A percentile compares a stretch with the other conserved stretches of the same genome.
Conservation (phyloP, 1,140 invertebrate genomes). For the Scaptomyza montana region DNA sequence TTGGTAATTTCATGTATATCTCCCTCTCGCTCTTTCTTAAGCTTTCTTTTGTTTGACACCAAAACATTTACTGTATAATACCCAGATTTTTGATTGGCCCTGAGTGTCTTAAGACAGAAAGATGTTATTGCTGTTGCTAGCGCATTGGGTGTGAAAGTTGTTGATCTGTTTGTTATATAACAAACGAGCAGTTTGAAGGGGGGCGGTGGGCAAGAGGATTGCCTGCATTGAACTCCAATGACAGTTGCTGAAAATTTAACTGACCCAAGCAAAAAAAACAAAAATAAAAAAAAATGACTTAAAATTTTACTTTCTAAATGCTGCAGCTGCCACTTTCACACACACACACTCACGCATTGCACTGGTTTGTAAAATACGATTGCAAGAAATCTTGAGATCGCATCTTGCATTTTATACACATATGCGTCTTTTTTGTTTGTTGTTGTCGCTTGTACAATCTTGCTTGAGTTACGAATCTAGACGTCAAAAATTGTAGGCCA, state of each 20-base stretch:
- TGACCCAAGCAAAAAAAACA: conserved; percentile 64
- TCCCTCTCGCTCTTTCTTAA: conserved; percentile 37
- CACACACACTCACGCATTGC: conserved; percentile 23
- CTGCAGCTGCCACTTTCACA: conserved; percentile 40
- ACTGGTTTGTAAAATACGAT: conserved; percentile 30
- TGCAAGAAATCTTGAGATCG: conserved; percentile 54
- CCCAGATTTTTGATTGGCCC: conserved; percentile 46
- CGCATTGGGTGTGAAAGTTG: conserved; percentile 78
- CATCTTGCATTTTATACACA: conserved; percentile 55
- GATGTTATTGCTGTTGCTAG: conserved; percentile 42
- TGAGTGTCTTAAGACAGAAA: conserved; percentile 67
- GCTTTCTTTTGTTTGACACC: conserved; percentile 64
- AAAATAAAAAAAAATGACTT: background rate
- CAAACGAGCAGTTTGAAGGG: conserved; percentile 1
- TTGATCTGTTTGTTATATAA: conserved; percentile 76
- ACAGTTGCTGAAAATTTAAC: conserved; percentile 74
- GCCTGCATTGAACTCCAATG: conserved; percentile 70
- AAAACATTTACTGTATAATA: conserved; percentile 22
- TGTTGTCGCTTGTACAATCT: conserved; percentile 62
- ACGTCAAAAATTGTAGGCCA: no score
- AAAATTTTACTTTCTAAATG: conserved; percentile 74
- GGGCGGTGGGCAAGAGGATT: background rate
- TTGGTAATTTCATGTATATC: conserved; percentile 62
- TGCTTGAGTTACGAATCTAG: conserved; percentile 62
- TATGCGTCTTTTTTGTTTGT: conserved; percentile 3